A percentile compares a stretch with the other conserved stretches of the same genome.
phyloP scores from a whole-genome alignment of 2,113 vertebrate species.

The Colossoma macropomum region DNA sequence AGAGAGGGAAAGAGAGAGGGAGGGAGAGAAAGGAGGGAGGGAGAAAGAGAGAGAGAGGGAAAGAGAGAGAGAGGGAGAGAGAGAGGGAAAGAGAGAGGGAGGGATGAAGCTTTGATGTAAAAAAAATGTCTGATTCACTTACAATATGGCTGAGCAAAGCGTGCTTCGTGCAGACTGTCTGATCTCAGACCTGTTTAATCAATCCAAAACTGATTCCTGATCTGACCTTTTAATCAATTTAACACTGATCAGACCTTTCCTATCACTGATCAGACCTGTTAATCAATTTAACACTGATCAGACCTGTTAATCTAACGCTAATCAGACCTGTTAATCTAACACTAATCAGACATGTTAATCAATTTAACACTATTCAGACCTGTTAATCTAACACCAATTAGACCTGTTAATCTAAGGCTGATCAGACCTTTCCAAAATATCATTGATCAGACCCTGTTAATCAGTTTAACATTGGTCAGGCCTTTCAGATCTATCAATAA shows the following conservation, averaged over 20 bases:
- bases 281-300: background rate
- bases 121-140: background rate
- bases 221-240: background rate
- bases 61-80: background rate
- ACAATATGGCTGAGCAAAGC: background rate
- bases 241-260: background rate
- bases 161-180: background rate
- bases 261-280: background rate
- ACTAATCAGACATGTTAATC: too few relatives aligned
- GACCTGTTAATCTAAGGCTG: too few relatives aligned
- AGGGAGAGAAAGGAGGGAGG: background rate
- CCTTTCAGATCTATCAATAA: too few relatives aligned
- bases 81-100: background rate
- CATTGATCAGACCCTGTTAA: too few relatives aligned
- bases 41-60: background rate
- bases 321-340: background rate
- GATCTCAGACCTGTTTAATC: background rate
- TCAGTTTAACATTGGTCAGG: too few relatives aligned
- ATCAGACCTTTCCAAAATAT: too few relatives aligned
- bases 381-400: too few relatives aligned
- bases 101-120: background rate
- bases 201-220: too few relatives aligned
- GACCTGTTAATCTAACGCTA: background rate
- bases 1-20: background rate
- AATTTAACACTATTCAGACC: too few relatives aligned